phyloP scores from a whole-genome alignment of 2,113 vertebrate species.

The Varanus komodoensis region DNA sequence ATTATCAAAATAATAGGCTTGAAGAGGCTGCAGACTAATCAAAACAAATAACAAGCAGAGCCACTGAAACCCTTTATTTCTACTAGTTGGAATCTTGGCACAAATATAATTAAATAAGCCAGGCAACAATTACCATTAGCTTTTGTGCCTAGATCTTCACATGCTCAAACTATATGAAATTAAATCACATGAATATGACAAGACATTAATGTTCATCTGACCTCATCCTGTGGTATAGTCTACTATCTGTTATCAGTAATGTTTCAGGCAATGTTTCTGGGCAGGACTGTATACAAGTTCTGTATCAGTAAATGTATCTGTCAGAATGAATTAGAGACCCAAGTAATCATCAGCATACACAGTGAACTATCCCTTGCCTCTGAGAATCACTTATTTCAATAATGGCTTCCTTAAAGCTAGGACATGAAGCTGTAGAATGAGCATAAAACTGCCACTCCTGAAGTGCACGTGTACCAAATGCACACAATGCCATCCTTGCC shows the following conservation, averaged over 20 bases:
- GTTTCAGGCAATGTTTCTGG: neutral
- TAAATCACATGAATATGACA: constrained; percentile 20
- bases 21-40: neutral
- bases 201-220: constrained; percentile 19
- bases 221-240: neutral
- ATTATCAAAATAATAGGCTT: neutral
- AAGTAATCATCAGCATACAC: neutral
- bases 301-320: constrained; percentile 2
- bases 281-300: neutral
- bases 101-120: constrained; percentile 5
- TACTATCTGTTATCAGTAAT: neutral
- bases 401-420: neutral
- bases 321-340: constrained; percentile 8
- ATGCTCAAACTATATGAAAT: constrained; percentile 2
- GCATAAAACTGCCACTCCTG: neutral
- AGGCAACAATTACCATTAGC: neutral
- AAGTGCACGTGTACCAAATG: neutral
- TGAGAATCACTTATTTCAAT: neutral
- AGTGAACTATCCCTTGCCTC: constrained; percentile 1
- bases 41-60: neutral
- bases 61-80: neutral
- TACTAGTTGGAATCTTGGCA: neutral
- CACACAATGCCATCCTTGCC: neutral
- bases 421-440: neutral
- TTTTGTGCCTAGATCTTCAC: neutral